Evolutionary conservation across 1,140 invertebrate genomes (phyloP), one percentile per base, ranked within the genome.

Genomic region (Heliconius hermathena): DNA sequence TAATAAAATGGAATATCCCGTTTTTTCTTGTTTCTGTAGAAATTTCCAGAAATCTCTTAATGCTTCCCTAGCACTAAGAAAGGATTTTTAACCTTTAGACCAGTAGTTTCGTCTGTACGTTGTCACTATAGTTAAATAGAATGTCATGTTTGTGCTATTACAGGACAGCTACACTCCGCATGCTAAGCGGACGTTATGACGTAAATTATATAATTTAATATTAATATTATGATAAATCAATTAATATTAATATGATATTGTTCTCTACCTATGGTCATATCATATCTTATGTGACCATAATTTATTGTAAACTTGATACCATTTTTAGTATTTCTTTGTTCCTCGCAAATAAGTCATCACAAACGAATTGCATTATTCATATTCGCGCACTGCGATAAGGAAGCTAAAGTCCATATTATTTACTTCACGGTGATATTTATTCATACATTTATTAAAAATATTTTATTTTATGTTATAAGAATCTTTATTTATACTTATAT

Each of bases 281-380:
- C 60, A 66, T 29, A 66, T 66, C 60, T 66, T 2, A 5, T 29
- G 60, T 66, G 60, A 26, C 60, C 22, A 66, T 29, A 66, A 66
- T 66, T 66, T 66, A 66, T 26, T 66, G 11, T 66, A 16, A 66
- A 2, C 60, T 66, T 66, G 26, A 66, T 66, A 29, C 60, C 60
- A 66, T 66, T 66, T 66, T 66, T 66, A 66, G 60, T 66, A 66
- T 66, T 66, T 66, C 60, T 66, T 66, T 66, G 60, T 66, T 66
- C 60, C 16, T 26, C 60, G 60, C 60, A 71, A 76, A 76, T 60
- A 76, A 76, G 57, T 46, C 73, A 54, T 74, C 57, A 29, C 18
- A 54, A 73, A 73, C 74, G 74, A 76, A 57, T 33, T 78, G 77
- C 77, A 78, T 78, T 78, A 78, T 78, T 78, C 71, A 78, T 78